Percentiles rank a stretch among this genome's conserved stretches.
phyloP scores from a whole-genome alignment of 1,140 invertebrate species.

The Lithobius niger region DNA sequence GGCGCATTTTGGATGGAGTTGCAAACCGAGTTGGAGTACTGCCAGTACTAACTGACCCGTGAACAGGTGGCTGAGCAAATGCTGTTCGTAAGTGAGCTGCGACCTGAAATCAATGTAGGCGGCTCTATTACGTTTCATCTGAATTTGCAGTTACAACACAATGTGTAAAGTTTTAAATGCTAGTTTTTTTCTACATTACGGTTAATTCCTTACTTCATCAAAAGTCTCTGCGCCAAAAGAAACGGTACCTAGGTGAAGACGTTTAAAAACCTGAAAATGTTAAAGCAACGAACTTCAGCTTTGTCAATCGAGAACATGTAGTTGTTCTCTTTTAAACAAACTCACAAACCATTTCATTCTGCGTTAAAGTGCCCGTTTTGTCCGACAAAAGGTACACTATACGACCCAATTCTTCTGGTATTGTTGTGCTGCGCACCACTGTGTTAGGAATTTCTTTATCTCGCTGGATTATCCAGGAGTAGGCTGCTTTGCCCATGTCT shows the following conservation, averaged over 20 bases:
- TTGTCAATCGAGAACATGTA: conserved; percentile 10
- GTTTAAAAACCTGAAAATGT: conserved; percentile 56
- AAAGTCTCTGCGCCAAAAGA: conserved; percentile 77
- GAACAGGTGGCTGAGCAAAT: conserved; percentile 17
- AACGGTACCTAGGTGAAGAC: conserved; percentile 78
- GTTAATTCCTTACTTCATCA: conserved; percentile 49
- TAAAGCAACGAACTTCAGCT: conserved; percentile 6
- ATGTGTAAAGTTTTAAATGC: background rate
- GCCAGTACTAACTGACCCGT: background rate
- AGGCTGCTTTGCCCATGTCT: conserved; percentile 96
- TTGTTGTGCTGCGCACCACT: conserved; percentile 95
- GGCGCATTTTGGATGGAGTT: conserved; percentile 36
- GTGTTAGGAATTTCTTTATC: conserved; percentile 87
- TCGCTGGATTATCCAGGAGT: conserved; percentile 90
- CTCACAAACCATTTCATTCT: conserved; percentile 81
- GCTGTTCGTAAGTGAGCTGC: conserved; percentile 23
- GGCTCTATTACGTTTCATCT: too few species aligned
- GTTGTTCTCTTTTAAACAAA: too few species aligned
- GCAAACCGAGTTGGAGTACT: conserved; percentile 14
- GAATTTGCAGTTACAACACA: background rate
- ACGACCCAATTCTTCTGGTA: conserved; percentile 93
- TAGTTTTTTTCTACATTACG: background rate
- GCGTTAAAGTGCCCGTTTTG: conserved; percentile 96
- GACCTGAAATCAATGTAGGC: conserved; percentile 19
- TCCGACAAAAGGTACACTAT: conserved; percentile 92